These are phyloP conservation scores for rabbit (Oryctolagus cuniculus) DNA, from an alignment of 2,113 vertebrate genomes.

Conservation along the genomic window DNA sequence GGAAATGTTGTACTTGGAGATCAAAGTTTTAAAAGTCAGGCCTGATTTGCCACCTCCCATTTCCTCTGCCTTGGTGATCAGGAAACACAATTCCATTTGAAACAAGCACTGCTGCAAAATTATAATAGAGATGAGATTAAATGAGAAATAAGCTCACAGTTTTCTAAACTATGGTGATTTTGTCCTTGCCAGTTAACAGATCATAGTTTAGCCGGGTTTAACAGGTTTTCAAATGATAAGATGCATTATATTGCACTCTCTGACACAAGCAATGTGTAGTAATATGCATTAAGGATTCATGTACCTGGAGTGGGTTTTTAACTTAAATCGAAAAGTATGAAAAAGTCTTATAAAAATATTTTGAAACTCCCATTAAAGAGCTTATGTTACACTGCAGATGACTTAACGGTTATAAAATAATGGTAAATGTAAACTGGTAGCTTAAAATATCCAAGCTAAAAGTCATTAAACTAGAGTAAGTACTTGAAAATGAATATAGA, in stretches of 20 bases:
- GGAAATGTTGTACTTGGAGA: neutral
- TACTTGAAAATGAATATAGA: slow-evolving; percentile 64
- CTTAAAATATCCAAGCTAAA: slow-evolving; percentile 69
- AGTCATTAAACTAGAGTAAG: slow-evolving; percentile 59
- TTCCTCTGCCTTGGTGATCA: neutral
- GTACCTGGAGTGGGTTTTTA: neutral
- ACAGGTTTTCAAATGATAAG: neutral
- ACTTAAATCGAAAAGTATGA: slow-evolving; percentile 10
- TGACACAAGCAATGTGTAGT: neutral
- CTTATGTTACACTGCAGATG: slow-evolving; percentile 25
- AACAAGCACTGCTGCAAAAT: neutral
- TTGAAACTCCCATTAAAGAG: slow-evolving; percentile 23
- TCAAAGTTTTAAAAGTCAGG: neutral
- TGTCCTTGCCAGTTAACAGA: neutral
- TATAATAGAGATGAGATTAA: neutral
- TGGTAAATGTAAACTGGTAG: slow-evolving; percentile 68
- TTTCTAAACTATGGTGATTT: neutral
- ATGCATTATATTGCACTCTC: neutral
- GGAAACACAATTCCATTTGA: neutral
- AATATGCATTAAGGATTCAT: neutral
- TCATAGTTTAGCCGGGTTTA: neutral
- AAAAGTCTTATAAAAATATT: slow-evolving; percentile 37
- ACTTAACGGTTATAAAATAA: slow-evolving; percentile 62
- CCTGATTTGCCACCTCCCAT: neutral
- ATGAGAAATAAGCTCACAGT: slow-evolving; percentile 9